Evolutionary conservation across 2,797 vertebrate species (phyloP), one percentile per base, ranked within the genome.

Genomic region (Hozukius guyotensis): DNA sequence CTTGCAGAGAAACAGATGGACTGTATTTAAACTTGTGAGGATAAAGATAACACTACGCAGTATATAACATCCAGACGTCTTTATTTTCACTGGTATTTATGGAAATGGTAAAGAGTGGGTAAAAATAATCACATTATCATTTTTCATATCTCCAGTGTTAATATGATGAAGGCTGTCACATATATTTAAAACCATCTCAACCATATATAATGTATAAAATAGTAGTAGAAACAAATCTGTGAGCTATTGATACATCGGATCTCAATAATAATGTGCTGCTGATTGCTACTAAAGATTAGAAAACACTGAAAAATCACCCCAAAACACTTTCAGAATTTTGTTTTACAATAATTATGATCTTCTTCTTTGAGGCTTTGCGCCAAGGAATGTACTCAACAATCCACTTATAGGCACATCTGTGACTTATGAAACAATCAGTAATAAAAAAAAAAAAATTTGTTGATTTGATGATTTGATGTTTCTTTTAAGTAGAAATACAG

Each of bases 401-500:
- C 66, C 31, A 78, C 18, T 29, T 73, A 60, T 6, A 93, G 91
- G 91, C 91, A 93, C 91, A 81, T 76, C 46, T 56, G 83, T 88
- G 87, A 91, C 67, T 75, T 71, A 32, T 63, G 24, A 86, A 85
- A 82, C 2, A 8, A 73, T 63, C 18, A 53, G 20, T 52, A 70
- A 46, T 3, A 42, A 63, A 52, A 57, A 59, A 66, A 25, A 53
- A 38, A 14, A 38, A 29, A 18, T 27, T 12, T 9, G n/a, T 25
- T 87, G 55, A 77, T 80, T 70, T 69, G 27, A 9, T 69, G 27
- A 9, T 38, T 67, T n/a, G 25, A 55, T 24, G 42, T 71, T 70
- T 66, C 55, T 6, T 38, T 63, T 42, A 70, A 73, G 72, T 61
- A 27, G 14, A 70, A 63, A 20, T 61, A 29, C 46, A 71, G 36